phyloP scores from a whole-genome alignment of 2,113 vertebrate genomes.

The Corvus hawaiiensis region DNA sequence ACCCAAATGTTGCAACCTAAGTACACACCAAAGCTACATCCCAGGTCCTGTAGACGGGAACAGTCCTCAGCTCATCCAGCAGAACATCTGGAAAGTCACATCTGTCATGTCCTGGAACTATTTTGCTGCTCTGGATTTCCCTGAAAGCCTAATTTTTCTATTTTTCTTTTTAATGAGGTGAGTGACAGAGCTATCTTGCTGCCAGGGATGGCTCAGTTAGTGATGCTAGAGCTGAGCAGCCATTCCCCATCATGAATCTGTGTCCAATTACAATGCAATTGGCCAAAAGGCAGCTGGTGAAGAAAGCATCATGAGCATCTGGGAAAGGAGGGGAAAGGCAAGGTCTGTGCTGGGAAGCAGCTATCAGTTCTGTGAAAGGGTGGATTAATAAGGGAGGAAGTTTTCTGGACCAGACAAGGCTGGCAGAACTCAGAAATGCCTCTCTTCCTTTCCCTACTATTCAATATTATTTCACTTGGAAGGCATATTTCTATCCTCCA shows the following conservation, averaged over 20 bases:
- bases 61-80: not conserved
- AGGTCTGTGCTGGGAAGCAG: not conserved
- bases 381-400: not conserved
- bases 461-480: not conserved
- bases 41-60: not conserved
- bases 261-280: not conserved
- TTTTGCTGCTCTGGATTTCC: not conserved
- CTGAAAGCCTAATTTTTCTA: not conserved
- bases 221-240: not conserved
- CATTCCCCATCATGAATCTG: fast-evolving
- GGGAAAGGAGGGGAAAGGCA: not conserved
- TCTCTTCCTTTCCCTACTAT: not conserved
- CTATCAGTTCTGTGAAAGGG: not conserved
- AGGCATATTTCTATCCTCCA: not conserved
- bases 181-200: not conserved
- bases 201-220: not conserved
- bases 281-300: not conserved
- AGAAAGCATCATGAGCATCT: fast-evolving
- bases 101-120: not conserved
- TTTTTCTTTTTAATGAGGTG: not conserved
- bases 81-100: not conserved
- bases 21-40: not conserved
- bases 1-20: not conserved
- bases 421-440: not conserved
- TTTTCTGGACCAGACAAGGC: not conserved